Percentiles rank a stretch among this genome's conserved stretches.
Conservation (phyloP, 2,888 invertebrate genomes). For the Ichneumon xanthorius region DNA sequence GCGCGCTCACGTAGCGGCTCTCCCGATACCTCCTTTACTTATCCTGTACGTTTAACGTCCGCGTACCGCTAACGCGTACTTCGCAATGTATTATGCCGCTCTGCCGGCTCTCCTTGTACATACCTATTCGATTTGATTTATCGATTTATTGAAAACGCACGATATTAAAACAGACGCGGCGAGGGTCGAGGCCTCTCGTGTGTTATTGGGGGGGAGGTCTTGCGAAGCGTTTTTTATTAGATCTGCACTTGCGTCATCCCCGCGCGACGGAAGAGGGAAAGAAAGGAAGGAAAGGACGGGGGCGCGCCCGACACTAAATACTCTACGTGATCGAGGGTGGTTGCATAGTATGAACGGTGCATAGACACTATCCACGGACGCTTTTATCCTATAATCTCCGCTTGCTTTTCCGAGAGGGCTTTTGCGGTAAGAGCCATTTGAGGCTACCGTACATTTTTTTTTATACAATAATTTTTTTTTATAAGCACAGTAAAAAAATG, state of each 20-base stretch:
- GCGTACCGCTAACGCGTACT: not conserved
- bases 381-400: not conserved
- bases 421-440: not conserved
- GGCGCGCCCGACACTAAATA: constrained; percentile 33
- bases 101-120: not conserved
- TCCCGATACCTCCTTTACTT: no score
- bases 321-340: constrained; percentile 20
- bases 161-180: not conserved
- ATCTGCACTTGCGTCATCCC: constrained; percentile 33
- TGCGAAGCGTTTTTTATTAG: constrained; percentile 32
- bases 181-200: not conserved
- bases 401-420: not conserved
- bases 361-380: not conserved
- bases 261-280: constrained; percentile 6
- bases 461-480: no score
- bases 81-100: not conserved
- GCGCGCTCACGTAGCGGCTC: constrained; percentile 9
- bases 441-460: no score
- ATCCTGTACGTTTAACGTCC: not conserved
- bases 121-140: not conserved
- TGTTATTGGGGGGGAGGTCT: not conserved
- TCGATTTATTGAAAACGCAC: constrained; percentile 5
- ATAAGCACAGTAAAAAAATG: no score
- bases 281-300: constrained; percentile 17
- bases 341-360: constrained; percentile 21